Conservation (phyloP, 2,797 vertebrate species). For the Rachycentron canadum region DNA sequence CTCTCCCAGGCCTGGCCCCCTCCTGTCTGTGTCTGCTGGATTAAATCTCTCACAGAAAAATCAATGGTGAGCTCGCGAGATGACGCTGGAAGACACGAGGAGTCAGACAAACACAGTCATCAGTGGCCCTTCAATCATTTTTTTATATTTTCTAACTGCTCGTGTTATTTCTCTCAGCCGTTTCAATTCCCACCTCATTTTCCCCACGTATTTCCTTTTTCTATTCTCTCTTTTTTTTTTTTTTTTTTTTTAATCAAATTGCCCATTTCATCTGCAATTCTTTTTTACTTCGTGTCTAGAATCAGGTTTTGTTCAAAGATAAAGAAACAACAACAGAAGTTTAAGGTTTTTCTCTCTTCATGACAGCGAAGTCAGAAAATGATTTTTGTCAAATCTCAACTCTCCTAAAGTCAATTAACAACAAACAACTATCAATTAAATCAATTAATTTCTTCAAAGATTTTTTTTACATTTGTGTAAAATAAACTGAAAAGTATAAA, state of each 20-base stretch:
- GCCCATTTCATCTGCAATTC: neutral
- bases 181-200: conserved; percentile 5
- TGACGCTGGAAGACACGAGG: conserved; percentile 65
- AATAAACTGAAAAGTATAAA: no score
- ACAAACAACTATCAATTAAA: neutral
- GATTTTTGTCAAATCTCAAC: neutral
- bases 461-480: no score
- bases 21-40: conserved; percentile 67
- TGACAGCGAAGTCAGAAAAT: neutral
- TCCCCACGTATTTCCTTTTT: conserved; percentile 1
- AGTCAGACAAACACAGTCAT: conserved; percentile 68
- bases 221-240: no score
- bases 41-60: conserved; percentile 78
- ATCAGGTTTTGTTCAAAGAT: conserved; percentile 6
- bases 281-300: neutral
- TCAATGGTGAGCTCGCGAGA: conserved; percentile 70
- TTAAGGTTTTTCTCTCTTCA: conserved; percentile 10
- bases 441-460: no score
- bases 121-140: conserved; percentile 39
- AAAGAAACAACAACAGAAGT: conserved; percentile 1
- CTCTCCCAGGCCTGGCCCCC: conserved; percentile 37
- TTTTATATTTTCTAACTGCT: conserved; percentile 41
- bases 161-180: conserved; percentile 26
- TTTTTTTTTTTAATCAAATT: conserved; percentile 20
- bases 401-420: no score